phyloP scores from a whole-genome alignment of 2,113 vertebrate genomes.

The Tyto alba region DNA sequence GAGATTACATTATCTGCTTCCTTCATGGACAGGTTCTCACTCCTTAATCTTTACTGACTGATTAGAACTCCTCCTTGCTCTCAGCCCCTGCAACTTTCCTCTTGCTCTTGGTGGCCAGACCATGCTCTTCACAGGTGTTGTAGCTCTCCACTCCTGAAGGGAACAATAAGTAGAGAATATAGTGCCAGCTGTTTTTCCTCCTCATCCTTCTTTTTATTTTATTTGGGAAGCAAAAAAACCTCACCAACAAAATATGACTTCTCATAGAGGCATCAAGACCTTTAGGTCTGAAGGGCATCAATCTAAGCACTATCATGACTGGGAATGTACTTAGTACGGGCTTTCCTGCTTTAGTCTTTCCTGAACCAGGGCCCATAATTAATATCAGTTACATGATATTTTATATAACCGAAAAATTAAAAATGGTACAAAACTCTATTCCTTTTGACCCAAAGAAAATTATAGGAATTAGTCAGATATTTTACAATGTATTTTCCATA shows the following conservation, averaged over 20 bases:
- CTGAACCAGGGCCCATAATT: not conserved
- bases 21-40: not conserved
- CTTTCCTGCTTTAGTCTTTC: not conserved
- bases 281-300: not conserved
- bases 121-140: not conserved
- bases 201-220: not conserved
- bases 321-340: not conserved
- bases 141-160: not conserved
- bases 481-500: not conserved
- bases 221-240: not conserved
- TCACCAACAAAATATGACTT: not conserved
- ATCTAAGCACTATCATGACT: not conserved
- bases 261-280: not conserved
- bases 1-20: not conserved
- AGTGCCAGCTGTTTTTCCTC: not conserved
- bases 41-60: not conserved
- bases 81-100: fast-evolving
- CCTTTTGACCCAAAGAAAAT: not conserved
- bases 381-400: not conserved
- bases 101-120: not conserved
- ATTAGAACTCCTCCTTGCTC: not conserved
- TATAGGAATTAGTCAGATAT: not conserved
- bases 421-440: not conserved
- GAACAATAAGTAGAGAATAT: not conserved
- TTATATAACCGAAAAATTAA: not conserved